A percentile compares a stretch with the other conserved stretches of the same genome.
Evolutionary conservation across 2,797 vertebrate species (phyloP).

Genomic region (Simalia tracyae): DNA sequence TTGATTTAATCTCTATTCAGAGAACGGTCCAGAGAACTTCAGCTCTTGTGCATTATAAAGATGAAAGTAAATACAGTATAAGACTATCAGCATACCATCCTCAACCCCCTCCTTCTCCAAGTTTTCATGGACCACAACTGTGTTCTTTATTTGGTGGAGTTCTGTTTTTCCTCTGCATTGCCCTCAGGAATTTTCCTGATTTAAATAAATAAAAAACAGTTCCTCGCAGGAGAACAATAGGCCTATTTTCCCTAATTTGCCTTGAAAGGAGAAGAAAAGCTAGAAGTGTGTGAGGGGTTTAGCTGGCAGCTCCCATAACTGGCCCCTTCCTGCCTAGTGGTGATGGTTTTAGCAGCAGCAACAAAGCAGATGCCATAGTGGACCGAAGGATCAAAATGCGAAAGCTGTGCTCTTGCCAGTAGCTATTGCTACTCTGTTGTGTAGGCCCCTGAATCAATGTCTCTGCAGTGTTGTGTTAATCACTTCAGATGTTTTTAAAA

Average conservation of each 20-base stretch:
- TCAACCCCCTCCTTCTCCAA: not conserved
- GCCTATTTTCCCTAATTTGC: not conserved
- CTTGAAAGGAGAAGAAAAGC: not conserved
- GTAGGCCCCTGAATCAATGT: not conserved
- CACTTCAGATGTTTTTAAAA: not conserved
- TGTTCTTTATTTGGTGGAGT: not conserved
- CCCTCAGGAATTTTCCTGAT: not conserved
- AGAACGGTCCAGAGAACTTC: not conserved
- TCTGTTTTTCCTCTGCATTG: not conserved
- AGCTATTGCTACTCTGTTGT: not conserved
- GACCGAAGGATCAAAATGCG: not conserved
- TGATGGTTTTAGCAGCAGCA: conserved; percentile 26
- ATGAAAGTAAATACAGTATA: not conserved
- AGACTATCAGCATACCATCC: not conserved
- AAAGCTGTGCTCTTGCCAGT: not conserved
- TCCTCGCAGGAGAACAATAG: conserved; percentile 3
- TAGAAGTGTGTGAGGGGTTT: not conserved
- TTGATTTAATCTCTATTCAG: not conserved
- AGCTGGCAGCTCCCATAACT: not conserved
- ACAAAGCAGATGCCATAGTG: not conserved
- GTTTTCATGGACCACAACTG: not conserved
- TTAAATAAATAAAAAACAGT: not conserved
- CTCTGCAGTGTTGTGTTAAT: not conserved
- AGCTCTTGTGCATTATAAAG: not conserved
- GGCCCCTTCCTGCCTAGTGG: not conserved